phyloP scores from a whole-genome alignment of 2,888 invertebrate species.

The Drosophila mercatorum region DNA sequence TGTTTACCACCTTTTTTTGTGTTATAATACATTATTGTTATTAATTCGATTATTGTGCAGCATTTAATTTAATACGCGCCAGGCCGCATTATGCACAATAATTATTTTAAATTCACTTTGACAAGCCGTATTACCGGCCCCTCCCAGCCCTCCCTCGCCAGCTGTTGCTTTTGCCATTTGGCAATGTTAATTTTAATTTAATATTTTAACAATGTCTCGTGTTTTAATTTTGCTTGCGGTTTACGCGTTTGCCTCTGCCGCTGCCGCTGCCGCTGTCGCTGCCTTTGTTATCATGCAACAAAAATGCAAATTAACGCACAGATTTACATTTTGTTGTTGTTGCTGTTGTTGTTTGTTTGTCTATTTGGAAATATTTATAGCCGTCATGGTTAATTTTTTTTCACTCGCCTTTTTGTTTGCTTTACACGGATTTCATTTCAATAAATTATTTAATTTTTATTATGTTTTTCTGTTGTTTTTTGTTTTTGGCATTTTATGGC shows the following conservation, averaged over 20 bases:
- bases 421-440: constrained; percentile 58
- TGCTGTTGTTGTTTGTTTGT: constrained; percentile 38
- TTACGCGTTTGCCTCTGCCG: constrained; percentile 42
- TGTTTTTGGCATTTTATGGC: constrained; percentile 49
- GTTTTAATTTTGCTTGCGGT: constrained; percentile 67
- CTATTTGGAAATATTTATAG: constrained; percentile 73
- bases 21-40: constrained; percentile 64
- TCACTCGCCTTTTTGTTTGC: constrained; percentile 26
- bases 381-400: constrained; percentile 58
- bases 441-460: constrained; percentile 73
- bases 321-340: constrained; percentile 45
- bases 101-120: constrained; percentile 80
- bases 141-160: not conserved
- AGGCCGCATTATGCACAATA: constrained; percentile 73
- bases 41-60: constrained; percentile 75
- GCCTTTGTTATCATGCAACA: constrained; percentile 68
- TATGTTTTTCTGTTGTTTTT: constrained; percentile 6
- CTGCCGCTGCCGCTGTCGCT: not conserved
- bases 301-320: constrained; percentile 80
- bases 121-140: constrained; percentile 61
- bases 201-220: constrained; percentile 75
- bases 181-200: constrained; percentile 73
- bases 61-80: constrained; percentile 78
- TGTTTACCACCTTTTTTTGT: constrained; percentile 11
- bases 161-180: constrained; percentile 27